Evolutionary conservation across 2,797 vertebrate genomes (phyloP).

Genomic region (Xenops minutus): DNA sequence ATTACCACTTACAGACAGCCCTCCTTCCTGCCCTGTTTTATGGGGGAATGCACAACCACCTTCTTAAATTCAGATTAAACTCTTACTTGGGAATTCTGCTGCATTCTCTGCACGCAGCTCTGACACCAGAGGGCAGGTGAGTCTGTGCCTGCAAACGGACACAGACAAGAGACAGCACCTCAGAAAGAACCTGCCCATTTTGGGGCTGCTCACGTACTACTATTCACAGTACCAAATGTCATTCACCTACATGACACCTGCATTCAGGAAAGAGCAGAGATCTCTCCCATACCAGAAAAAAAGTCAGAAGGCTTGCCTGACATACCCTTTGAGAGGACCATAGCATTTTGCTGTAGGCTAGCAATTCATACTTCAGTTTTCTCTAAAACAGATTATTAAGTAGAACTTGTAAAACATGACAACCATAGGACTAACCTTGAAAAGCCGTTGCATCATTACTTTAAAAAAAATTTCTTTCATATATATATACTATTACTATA

Average conservation of each 20-base stretch:
- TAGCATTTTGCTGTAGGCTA: neutral
- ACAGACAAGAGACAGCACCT: too few relatives aligned
- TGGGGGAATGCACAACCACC: neutral
- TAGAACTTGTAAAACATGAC: neutral
- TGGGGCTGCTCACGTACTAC: neutral
- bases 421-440: neutral
- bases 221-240: neutral
- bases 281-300: neutral
- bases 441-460: neutral
- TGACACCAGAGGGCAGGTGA: neutral
- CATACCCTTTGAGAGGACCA: neutral
- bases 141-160: neutral
- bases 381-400: neutral
- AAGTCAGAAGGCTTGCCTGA: neutral
- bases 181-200: too few relatives aligned
- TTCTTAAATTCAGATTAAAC: neutral
- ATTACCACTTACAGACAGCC: accelerated
- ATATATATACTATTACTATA: neutral
- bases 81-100: neutral
- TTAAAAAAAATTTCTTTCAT: neutral
- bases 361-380: neutral
- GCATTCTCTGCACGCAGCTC: neutral
- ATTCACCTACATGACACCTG: neutral
- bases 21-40: neutral
- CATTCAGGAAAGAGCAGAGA: neutral